Evolutionary conservation across 2,888 invertebrate species (phyloP).

Genomic region (Ophion ellenae): DNA sequence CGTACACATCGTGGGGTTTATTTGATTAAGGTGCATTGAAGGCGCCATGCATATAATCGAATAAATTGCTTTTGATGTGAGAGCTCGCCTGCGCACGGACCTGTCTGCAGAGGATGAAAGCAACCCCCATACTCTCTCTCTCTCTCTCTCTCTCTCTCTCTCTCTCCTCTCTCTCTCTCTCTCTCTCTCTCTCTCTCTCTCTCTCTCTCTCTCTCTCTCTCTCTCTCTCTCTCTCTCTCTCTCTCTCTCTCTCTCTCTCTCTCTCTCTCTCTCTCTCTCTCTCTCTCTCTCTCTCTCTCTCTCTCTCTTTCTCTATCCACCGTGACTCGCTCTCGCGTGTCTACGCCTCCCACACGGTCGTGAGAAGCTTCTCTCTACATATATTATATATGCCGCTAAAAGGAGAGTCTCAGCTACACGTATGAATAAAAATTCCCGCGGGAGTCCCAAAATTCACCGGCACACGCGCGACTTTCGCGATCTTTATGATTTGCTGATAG

Average conservation of each 20-base stretch:
- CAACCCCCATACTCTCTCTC: conserved; percentile 64
- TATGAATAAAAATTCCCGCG: conserved; percentile 52
- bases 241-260: conserved; percentile 46
- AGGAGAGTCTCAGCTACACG: conserved; percentile 41
- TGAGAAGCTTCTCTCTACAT: conserved; percentile 56
- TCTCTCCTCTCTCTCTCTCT: conserved; percentile 50
- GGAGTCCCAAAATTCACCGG: not conserved
- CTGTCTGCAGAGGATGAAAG: conserved; percentile 72
- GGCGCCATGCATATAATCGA: conserved; percentile 79
- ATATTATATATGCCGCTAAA: conserved; percentile 55
- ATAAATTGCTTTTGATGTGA: conserved; percentile 80
- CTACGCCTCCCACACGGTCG: conserved; percentile 46
- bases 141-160: conserved; percentile 45
- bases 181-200: conserved; percentile 45
- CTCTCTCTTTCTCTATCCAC: conserved; percentile 50
- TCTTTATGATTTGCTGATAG: conserved; percentile 2
- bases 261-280: conserved; percentile 53
- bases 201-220: conserved; percentile 50
- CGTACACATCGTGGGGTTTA: conserved; percentile 71
- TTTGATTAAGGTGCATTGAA: conserved; percentile 79
- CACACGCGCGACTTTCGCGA: not conserved
- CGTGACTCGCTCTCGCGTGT: conserved; percentile 52
- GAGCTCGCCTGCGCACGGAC: conserved; percentile 68
- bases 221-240: conserved; percentile 47
- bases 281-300: conserved; percentile 44